Conservation (phyloP, 1,140 invertebrate species). For the Nebria ingens region DNA sequence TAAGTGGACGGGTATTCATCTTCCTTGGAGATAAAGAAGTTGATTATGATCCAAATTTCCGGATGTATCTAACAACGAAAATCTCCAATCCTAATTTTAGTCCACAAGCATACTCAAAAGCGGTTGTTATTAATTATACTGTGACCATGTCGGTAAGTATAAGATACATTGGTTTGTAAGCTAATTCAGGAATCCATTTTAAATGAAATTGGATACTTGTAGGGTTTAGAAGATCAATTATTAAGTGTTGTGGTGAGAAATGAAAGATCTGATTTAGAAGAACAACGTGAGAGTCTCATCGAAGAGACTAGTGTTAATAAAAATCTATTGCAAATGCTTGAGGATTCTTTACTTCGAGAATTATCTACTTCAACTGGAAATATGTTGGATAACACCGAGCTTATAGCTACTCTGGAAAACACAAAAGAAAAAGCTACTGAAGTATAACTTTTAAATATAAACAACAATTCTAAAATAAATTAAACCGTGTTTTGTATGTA, state of each 20-base stretch:
- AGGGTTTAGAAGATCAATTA: conserved; percentile 82
- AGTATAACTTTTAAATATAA: no score
- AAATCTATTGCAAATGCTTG: conserved; percentile 64
- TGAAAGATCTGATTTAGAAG: conserved; percentile 75
- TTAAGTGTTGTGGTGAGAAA: conserved; percentile 75
- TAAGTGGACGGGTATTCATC: conserved; percentile 61
- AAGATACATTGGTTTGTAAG: no score
- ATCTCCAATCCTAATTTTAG: conserved; percentile 76
- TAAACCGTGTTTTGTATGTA: conserved; percentile 23
- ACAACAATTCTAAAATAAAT: conserved; percentile 19
- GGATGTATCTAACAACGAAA: conserved; percentile 81
- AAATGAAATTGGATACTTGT: conserved; percentile 12
- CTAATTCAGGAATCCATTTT: no score
- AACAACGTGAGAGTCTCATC: conserved; percentile 72
- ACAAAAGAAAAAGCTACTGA: conserved; percentile 75
- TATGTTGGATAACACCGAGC: conserved; percentile 82
- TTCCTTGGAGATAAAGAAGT: conserved; percentile 79
- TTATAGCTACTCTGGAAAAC: conserved; percentile 77
- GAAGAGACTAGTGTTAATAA: conserved; percentile 80
- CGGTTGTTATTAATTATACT: conserved; percentile 83
- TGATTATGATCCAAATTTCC: conserved; percentile 77
- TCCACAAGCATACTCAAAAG: conserved; percentile 73
- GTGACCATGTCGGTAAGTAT: conserved; percentile 61
- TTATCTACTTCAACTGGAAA: conserved; percentile 75
- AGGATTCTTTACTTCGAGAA: conserved; percentile 72